A percentile compares a stretch with the other conserved stretches of the same genome.
Evolutionary conservation across 2,113 vertebrate species (phyloP).

Genomic region (Rhynchomys soricoides): DNA sequence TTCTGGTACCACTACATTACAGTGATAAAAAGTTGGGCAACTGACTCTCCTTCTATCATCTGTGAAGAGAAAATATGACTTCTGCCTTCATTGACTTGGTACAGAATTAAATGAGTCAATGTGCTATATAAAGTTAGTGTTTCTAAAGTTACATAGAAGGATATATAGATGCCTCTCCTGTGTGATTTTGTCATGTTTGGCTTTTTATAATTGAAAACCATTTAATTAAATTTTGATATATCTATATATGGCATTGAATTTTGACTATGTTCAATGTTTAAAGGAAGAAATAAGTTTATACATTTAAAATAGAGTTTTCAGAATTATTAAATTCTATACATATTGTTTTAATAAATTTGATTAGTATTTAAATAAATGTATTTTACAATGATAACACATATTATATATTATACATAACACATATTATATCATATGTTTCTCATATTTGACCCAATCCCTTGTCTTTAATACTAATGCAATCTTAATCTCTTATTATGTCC

Average conservation of each 20-base stretch:
- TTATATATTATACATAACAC: no score
- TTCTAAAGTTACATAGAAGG: neutral
- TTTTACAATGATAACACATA: no score
- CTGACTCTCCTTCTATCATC: neutral
- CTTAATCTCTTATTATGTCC: no score
- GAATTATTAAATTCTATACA: neutral
- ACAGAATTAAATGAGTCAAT: neutral
- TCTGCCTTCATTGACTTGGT: neutral
- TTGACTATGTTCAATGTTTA: neutral
- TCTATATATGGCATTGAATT: neutral
- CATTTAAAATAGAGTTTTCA: neutral
- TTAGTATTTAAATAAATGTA: no score
- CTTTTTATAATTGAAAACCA: neutral
- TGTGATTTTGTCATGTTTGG: neutral
- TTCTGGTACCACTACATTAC: neutral
- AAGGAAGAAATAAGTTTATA: neutral
- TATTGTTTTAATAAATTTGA: no score
- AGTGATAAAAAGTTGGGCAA: neutral
- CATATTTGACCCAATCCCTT: no score
- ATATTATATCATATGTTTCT: no score
- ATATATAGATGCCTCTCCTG: neutral
- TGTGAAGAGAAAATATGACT: neutral
- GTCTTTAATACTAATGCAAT: no score
- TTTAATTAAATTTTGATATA: neutral
- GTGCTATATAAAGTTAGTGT: neutral